Percentiles rank a stretch among this genome's conserved stretches.
Conservation (phyloP, 64 coral and sea anemone species). For the Acropora yongei region DNA sequence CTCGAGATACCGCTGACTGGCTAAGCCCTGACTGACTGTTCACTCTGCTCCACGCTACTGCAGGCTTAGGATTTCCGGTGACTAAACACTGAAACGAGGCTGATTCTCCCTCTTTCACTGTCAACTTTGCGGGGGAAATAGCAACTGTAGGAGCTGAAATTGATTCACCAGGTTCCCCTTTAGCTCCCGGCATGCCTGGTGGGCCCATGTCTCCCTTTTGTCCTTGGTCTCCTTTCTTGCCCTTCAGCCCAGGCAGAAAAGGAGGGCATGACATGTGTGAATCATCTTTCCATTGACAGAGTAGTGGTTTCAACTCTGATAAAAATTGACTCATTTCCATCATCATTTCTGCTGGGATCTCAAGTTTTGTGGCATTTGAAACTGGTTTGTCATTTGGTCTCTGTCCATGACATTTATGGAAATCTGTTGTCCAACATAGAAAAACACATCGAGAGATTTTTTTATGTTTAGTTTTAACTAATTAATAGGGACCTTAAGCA, state of each 20-base stretch:
- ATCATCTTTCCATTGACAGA: no score
- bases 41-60: constrained; percentile 59
- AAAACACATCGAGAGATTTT: no score
- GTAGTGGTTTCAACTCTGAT: no score
- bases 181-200: constrained; percentile 31
- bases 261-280: constrained; percentile 26
- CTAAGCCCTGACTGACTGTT: neutral
- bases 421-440: no score
- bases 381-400: no score
- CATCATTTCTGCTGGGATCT: no score
- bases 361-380: no score
- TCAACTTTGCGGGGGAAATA: constrained; percentile 13
- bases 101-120: constrained; percentile 10
- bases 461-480: no score
- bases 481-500: no score
- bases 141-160: neutral
- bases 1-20: neutral
- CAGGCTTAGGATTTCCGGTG: constrained; percentile 53
- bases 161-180: constrained; percentile 23
- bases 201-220: neutral
- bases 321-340: no score
- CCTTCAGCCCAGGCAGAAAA: neutral
- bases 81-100: constrained; percentile 49
- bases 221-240: constrained; percentile 1
- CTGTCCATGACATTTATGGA: no score